These are phyloP conservation scores for Eurypyga helias DNA, from an alignment of 2,113 vertebrate species.

Conservation along the genomic window DNA sequence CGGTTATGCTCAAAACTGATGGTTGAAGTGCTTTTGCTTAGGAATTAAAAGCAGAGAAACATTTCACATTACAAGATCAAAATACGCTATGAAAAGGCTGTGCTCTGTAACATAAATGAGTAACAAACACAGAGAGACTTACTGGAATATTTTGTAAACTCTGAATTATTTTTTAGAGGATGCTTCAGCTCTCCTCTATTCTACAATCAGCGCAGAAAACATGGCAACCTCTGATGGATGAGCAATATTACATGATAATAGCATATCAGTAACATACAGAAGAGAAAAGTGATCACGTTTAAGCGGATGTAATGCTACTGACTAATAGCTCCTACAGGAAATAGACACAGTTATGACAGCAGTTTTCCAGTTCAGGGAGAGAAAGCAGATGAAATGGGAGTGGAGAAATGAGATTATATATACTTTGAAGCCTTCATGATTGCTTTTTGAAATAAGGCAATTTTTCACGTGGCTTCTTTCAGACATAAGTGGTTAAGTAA, in stretches of 20 bases:
- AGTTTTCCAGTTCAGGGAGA: constrained; percentile 46
- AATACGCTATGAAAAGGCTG: neutral
- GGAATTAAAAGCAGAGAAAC: neutral
- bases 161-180: neutral
- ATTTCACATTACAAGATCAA: neutral
- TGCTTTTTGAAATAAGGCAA: neutral
- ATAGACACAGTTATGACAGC: constrained; percentile 49
- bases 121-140: neutral
- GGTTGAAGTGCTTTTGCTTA: neutral
- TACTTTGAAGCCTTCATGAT: neutral
- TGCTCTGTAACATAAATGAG: neutral
- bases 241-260: constrained; percentile 35
- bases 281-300: constrained; percentile 42
- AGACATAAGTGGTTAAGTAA: neutral
- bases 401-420: constrained; percentile 40
- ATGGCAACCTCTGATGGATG: neutral
- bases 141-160: neutral
- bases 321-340: constrained; percentile 67
- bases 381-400: constrained; percentile 47
- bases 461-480: neutral
- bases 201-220: neutral
- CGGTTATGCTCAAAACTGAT: neutral
- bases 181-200: neutral
- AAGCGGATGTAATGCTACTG: constrained; percentile 55
- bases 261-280: constrained; percentile 52